These are phyloP conservation scores for Dinoponera quadriceps DNA, from an alignment of 1,140 invertebrate species.

Conservation along the genomic window DNA sequence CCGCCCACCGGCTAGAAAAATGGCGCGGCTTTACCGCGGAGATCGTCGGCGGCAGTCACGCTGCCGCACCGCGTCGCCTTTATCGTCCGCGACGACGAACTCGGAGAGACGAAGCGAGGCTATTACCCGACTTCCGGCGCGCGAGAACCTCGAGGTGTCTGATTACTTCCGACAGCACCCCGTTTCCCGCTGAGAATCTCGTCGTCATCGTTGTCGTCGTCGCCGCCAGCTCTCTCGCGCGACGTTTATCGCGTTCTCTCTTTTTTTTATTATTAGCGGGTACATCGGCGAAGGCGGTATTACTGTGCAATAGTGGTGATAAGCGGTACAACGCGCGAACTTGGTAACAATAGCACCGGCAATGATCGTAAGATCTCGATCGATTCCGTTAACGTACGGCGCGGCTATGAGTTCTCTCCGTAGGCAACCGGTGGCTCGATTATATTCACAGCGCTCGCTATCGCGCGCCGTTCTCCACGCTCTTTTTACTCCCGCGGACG, in stretches of 20 bases:
- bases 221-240: background rate
- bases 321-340: background rate
- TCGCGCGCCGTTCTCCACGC: conserved; percentile 36
- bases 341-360: background rate
- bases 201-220: conserved; percentile 3
- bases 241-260: conserved; percentile 16
- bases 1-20: conserved; percentile 66
- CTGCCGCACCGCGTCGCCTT: conserved; percentile 39
- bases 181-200: conserved; percentile 25
- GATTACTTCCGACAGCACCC: conserved; percentile 64
- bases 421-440: conserved; percentile 49
- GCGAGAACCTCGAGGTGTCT: conserved; percentile 48
- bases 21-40: conserved; percentile 67
- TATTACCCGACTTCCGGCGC: conserved; percentile 68
- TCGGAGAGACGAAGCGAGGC: conserved; percentile 70
- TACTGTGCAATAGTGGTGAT: conserved; percentile 13
- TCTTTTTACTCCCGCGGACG: conserved; percentile 29
- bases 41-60: conserved; percentile 49
- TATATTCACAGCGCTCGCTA: conserved; percentile 41
- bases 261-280: conserved; percentile 19
- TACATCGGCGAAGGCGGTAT: conserved; percentile 7
- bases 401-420: background rate
- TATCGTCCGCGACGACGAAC: conserved; percentile 17
- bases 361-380: conserved; percentile 43
- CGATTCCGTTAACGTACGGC: conserved; percentile 33